Evolutionary conservation across 2,797 vertebrate genomes (phyloP), one percentile per base, ranked within the genome.

Genomic region (Semotilus atromaculatus): DNA sequence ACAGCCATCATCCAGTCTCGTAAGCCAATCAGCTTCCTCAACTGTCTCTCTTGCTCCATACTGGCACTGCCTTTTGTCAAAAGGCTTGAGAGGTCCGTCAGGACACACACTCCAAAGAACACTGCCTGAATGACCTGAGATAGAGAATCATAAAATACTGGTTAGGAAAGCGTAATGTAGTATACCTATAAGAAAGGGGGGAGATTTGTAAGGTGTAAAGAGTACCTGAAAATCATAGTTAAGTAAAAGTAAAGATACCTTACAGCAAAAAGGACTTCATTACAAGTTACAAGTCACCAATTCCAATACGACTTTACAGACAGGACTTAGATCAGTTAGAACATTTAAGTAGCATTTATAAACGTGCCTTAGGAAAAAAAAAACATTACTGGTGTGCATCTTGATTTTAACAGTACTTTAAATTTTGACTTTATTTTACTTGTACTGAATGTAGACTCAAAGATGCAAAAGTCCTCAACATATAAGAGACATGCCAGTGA

Each of bases 1-100:
- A 99, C 97, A 0, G 98, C 97, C 96, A 99, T 96, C 93, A 98
- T 94, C 97, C 97, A 98, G 94, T 99, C 98, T 73, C 98, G 93
- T 72, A 99, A 96, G 40, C 96, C 93, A 86, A 98, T 96, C 64
- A 99, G 96, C 90, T 99, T 99, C 92, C 90, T 96, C 73, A 99
- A 94, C 92, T 99, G 98, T 66, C 97, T 93, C 91, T 99, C 97
- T 93, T 99, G 97, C 87, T 99, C 98, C 89, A 95, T 94, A 91
- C 93, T 97, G 90, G 96, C 97, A 29, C 94, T 96, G 60, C 96
- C 97, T 92, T 97, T 97, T 2, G 96, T 98, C 90, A 99, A 94
- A 90, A 99, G 96, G 86, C 97, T 97, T 89, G 98, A 99, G 48
- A 99, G 94, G 53, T 99, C 98, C 0, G 97, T 98, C 89, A 99